Base-by-base conservation (phyloP, 2,888 invertebrate species). In the Drosophila formosana region DNA sequence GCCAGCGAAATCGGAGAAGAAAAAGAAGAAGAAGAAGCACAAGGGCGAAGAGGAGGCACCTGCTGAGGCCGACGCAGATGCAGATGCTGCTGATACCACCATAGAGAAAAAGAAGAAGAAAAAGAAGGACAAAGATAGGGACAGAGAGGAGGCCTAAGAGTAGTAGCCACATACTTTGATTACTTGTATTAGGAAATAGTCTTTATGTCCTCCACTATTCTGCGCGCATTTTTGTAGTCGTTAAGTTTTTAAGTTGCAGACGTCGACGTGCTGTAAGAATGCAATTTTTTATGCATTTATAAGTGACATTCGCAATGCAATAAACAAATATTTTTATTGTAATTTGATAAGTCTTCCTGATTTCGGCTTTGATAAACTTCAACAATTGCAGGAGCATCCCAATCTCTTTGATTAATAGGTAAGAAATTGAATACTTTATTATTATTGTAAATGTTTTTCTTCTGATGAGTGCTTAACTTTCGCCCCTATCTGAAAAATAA, bases 91-190 rank as follows among this genome's bases (percentile, higher is more conserved):
- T 57, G 93, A 91, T 88, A 82, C 63, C 72, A 91, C 89, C 49
- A 90, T 85, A 64, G 85, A 84, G 47, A 96, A 96, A 92, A 96
- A 96, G 91, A 96, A 96, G 91, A 96, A 96, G 93, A 95, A 95
- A 93, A 96, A 96, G 93, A 96, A 89, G 73, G 94, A 95, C 89
- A 95, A 95, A 92, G 94, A 95, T 67, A 94, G 94, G 82, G 95
- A 94, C 28, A 68, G 77, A 58, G 93, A 93, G 65, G 94, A 93
- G 45, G 93, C 93, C 60, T 80, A 90, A 72, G 89, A 90, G 81
- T 84, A 85, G 32, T 45, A 45, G 25, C 45, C 45, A 52, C 25
- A 41, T 62, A 64, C 60, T 13, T 32, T 63, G 45, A 56, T 26
- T 50, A 49, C 55, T 37, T 37, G 4, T 46, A 50, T 75, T 69